Evolutionary conservation across 2,797 vertebrate genomes (phyloP).

Genomic region (Malacoctenus gilli): DNA sequence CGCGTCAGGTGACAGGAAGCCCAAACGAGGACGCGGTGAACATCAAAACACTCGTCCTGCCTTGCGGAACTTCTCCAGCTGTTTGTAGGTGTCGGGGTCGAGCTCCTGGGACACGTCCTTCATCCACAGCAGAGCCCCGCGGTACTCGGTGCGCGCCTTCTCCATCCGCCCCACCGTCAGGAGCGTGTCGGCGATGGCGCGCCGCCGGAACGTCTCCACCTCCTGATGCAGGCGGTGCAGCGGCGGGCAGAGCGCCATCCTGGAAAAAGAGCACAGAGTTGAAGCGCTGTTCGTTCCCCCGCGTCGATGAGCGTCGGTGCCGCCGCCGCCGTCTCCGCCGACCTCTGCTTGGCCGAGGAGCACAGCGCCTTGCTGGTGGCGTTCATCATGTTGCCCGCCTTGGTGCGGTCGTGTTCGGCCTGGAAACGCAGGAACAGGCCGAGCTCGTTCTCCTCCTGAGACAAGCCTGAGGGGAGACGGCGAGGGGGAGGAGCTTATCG

Average conservation of each 20-base stretch:
- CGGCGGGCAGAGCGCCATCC: constrained; percentile 82
- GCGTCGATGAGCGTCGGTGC: too few species aligned
- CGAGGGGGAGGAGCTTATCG: too few species aligned
- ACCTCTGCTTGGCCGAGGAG: constrained; percentile 88
- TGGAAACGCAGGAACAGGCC: constrained; percentile 87
- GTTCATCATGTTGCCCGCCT: constrained; percentile 87
- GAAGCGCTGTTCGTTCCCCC: too few species aligned
- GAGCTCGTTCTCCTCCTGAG: constrained; percentile 88
- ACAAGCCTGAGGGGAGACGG: constrained; percentile 72
- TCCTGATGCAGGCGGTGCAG: constrained; percentile 87
- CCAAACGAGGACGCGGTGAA: too few species aligned
- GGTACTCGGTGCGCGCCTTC: constrained; percentile 85
- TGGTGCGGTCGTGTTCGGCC: constrained; percentile 82
- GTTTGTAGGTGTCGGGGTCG: constrained; percentile 88
- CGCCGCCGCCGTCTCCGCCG: neutral
- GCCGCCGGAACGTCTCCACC: constrained; percentile 84
- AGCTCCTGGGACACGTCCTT: constrained; percentile 87
- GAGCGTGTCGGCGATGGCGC: constrained; percentile 84
- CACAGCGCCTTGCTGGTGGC: constrained; percentile 86
- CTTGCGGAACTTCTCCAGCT: constrained; percentile 90
- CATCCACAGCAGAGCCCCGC: constrained; percentile 87
- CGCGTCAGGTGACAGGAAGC: too few species aligned
- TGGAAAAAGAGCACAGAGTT: constrained; percentile 27
- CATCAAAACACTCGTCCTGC: constrained; percentile 45
- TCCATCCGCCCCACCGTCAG: constrained; percentile 87